phyloP scores from a whole-genome alignment of 2,113 vertebrate genomes.

The Pipra filicauda region DNA sequence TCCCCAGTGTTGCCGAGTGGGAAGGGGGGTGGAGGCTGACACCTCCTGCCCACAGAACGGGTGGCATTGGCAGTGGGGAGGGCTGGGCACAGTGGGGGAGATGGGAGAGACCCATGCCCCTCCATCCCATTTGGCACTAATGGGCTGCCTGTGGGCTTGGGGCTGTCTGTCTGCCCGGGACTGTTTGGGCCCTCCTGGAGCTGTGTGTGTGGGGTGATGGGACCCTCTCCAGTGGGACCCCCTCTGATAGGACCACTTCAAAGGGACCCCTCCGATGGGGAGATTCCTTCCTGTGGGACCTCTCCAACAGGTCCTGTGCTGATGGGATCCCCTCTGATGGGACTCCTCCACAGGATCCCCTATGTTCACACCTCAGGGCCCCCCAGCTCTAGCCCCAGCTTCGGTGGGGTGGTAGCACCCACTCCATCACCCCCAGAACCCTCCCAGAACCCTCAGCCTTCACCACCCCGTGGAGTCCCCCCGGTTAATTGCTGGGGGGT shows the following conservation, averaged over 20 bases:
- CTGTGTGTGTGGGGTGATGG: not conserved
- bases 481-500: not conserved
- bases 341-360: not conserved
- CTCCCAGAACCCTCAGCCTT: not conserved
- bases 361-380: not conserved
- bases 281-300: not conserved
- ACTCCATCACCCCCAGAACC: not conserved
- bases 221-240: not conserved
- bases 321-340: not conserved
- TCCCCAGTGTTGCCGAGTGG: not conserved
- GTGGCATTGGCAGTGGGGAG: fast-evolving
- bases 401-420: not conserved
- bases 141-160: conserved; percentile 50
- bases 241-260: fast-evolving
- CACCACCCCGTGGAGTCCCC: not conserved
- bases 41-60: fast-evolving
- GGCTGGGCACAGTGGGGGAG: not conserved
- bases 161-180: not conserved
- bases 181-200: not conserved
- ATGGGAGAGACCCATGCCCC: not conserved
- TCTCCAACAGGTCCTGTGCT: not conserved
- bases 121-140: conserved; percentile 74
- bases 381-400: not conserved
- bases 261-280: not conserved
- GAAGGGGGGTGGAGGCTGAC: not conserved